Conservation (phyloP, 2,113 vertebrate genomes). For the Himantopus leucocephalus region DNA sequence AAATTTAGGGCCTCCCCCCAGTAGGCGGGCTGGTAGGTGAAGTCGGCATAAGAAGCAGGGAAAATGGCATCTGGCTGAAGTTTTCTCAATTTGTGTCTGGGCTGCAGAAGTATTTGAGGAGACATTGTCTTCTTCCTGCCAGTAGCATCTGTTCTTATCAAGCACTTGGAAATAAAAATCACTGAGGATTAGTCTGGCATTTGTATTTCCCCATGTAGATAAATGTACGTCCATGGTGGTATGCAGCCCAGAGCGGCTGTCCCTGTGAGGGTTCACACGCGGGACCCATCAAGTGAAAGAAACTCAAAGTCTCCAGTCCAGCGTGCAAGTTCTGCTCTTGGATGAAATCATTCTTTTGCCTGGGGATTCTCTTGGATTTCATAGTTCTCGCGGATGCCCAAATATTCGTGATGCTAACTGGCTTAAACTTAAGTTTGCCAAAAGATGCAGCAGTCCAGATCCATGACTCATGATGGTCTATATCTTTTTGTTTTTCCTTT, state of each 20-base stretch:
- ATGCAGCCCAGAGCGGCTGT: background rate
- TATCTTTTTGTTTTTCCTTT: background rate
- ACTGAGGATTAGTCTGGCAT: background rate
- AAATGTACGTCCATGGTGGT: background rate
- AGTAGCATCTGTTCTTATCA: background rate
- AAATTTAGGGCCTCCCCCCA: background rate
- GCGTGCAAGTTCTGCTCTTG: background rate
- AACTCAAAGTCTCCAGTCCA: background rate
- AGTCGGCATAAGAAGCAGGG: background rate
- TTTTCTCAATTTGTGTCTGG: background rate
- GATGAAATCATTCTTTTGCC: background rate
- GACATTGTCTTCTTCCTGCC: background rate
- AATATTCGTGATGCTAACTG: background rate
- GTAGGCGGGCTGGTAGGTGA: background rate
- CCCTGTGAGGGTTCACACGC: rapidly evolving
- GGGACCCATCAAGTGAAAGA: background rate
- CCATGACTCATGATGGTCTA: background rate
- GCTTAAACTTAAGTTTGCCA: background rate
- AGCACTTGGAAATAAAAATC: background rate
- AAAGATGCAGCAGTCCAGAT: background rate
- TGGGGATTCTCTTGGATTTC: slow-evolving; percentile 9
- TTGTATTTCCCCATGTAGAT: background rate
- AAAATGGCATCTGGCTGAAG: background rate
- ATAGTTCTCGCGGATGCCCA: background rate
- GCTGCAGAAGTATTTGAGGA: background rate